Evolutionary conservation across 30 jellyfish, hydroid and myxozoan species (phyloP).

Genomic region (Aurelia aurita): DNA sequence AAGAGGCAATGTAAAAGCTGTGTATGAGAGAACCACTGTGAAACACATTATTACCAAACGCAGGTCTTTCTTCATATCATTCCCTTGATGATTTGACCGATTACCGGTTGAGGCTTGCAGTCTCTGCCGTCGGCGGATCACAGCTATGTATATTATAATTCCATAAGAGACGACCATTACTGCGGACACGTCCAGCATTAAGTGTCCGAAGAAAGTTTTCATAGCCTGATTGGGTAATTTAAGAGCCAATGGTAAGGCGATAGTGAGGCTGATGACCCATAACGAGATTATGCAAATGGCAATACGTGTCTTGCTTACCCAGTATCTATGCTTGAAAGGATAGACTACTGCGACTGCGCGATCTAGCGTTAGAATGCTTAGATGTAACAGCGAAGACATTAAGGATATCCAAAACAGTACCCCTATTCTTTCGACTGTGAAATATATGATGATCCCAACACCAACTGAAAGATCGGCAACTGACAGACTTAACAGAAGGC

Average conservation of each 20-base stretch:
- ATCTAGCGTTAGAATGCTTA: neutral
- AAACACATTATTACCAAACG: conserved; percentile 29
- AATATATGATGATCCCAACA: neutral
- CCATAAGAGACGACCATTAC: conserved; percentile 11
- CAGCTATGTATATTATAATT: conserved; percentile 13
- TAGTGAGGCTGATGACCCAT: neutral
- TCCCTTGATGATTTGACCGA: conserved; percentile 4
- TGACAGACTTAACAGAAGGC: conserved; percentile 9
- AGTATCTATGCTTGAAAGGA: neutral
- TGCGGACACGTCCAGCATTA: no score
- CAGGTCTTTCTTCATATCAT: conserved; percentile 1
- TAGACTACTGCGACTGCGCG: neutral
- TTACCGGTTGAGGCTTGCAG: neutral
- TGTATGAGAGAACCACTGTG: neutral
- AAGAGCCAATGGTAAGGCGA: neutral
- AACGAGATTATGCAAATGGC: neutral
- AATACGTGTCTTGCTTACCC: neutral
- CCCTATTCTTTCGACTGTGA: no score
- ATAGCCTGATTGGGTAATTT: neutral
- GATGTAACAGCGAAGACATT: neutral
- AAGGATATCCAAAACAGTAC: neutral
- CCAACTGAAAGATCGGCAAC: neutral
- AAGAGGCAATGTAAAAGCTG: neutral
- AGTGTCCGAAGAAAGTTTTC: no score
- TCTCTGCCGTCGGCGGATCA: neutral